phyloP scores from a whole-genome alignment of 2,797 vertebrate species.

The Craterocephalus amniculus region DNA sequence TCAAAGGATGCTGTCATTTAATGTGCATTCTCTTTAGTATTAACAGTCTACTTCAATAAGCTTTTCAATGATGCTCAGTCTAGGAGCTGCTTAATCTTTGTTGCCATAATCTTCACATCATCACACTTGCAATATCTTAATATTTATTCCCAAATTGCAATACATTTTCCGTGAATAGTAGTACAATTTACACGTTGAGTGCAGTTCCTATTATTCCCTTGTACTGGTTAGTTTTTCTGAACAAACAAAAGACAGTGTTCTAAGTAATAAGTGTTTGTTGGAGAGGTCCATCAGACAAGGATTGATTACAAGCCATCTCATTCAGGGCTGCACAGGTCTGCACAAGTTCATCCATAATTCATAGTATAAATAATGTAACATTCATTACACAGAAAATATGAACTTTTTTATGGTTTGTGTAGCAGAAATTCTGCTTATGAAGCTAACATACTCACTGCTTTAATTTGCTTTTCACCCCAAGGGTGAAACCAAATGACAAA shows the following conservation, averaged over 20 bases:
- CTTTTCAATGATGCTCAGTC: conserved; percentile 55
- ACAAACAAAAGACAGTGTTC: conserved; percentile 50
- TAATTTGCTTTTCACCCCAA: conserved; percentile 83
- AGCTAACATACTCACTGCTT: conserved; percentile 79
- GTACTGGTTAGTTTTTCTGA: conserved; percentile 39
- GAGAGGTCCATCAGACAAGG: conserved; percentile 74
- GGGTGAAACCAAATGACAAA: conserved; percentile 82
- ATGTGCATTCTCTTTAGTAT: conserved; percentile 74
- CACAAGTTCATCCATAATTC: conserved; percentile 83
- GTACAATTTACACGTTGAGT: conserved; percentile 48
- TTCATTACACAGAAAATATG: conserved; percentile 85
- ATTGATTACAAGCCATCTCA: conserved; percentile 76
- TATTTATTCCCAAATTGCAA: conserved; percentile 48
- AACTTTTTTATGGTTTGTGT: conserved; percentile 80
- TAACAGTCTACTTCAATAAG: conserved; percentile 57
- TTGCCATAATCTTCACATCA: conserved; percentile 58
- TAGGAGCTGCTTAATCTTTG: conserved; percentile 56
- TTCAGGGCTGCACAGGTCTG: conserved; percentile 75
- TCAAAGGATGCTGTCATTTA: conserved; percentile 79
- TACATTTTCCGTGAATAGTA: conserved; percentile 27
- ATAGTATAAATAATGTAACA: conserved; percentile 86
- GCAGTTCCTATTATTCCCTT: conserved; percentile 44
- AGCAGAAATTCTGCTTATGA: conserved; percentile 75
- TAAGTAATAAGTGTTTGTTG: conserved; percentile 76
- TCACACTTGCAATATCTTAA: conserved; percentile 45